Conservation (phyloP, 2,888 invertebrate species). For the Neoaliturus tenellus region DNA sequence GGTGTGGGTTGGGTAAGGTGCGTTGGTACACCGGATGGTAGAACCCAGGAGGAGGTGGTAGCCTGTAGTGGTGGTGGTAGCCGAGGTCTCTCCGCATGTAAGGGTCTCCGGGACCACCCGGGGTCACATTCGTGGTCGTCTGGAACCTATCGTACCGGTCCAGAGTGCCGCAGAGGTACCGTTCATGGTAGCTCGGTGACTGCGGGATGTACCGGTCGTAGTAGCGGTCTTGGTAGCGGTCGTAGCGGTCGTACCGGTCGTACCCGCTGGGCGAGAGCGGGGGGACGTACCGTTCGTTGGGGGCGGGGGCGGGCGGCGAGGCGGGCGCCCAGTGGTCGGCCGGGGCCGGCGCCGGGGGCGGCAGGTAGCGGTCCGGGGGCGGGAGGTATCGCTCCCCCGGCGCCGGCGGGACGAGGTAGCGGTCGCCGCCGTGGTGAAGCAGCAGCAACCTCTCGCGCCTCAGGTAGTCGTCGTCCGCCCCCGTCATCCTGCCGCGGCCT, state of each 20-base stretch:
- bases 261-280: constrained; percentile 53
- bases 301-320: constrained; percentile 61
- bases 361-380: constrained; percentile 62
- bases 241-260: constrained; percentile 31
- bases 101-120: constrained; percentile 74
- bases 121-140: constrained; percentile 62
- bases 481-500: constrained; percentile 80
- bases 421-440: constrained; percentile 63
- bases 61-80: constrained; percentile 76
- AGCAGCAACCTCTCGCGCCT: constrained; percentile 72
- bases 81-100: constrained; percentile 77
- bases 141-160: constrained; percentile 45
- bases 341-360: constrained; percentile 61
- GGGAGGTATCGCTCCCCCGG: constrained; percentile 62
- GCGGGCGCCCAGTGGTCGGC: constrained; percentile 60
- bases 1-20: constrained; percentile 66
- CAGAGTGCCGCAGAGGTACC: constrained; percentile 40
- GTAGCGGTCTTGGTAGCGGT: constrained; percentile 39
- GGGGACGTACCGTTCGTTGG: constrained; percentile 53
- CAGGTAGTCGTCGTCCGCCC: constrained; percentile 73
- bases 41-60: constrained; percentile 72
- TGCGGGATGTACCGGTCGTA: constrained; percentile 54
- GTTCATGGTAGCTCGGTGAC: constrained; percentile 20
- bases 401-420: constrained; percentile 59
- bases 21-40: constrained; percentile 61